Evolutionary conservation across 1,140 invertebrate genomes (phyloP).

Genomic region (Aphis gossypii): DNA sequence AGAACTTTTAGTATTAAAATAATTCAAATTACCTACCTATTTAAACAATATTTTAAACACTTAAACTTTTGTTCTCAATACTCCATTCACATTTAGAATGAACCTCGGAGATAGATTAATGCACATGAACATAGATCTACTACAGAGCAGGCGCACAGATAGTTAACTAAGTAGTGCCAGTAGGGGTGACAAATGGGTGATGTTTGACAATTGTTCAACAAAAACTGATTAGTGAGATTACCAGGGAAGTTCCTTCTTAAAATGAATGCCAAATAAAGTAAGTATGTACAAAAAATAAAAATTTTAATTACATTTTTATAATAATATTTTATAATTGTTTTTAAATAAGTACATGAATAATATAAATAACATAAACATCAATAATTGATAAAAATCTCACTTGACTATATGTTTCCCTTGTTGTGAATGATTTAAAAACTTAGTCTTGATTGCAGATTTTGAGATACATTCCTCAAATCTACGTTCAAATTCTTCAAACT

Average conservation of each 20-base stretch:
- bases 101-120: accelerated
- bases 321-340: background rate
- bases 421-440: conserved; percentile 97
- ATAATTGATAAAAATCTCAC: conserved; percentile 65
- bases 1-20: conserved; percentile 21
- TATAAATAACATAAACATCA: background rate
- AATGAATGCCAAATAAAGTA: too few relatives aligned
- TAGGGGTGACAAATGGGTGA: too few relatives aligned
- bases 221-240: too few relatives aligned
- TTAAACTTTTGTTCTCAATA: background rate
- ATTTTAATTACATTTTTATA: background rate
- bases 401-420: conserved; percentile 86
- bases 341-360: too few relatives aligned
- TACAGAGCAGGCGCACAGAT: too few relatives aligned
- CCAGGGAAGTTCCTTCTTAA: too few relatives aligned
- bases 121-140: background rate
- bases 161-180: background rate
- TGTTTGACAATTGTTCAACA: too few relatives aligned
- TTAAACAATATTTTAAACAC: background rate
- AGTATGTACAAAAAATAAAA: background rate
- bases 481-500: conserved; percentile 97
- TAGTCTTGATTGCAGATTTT: conserved; percentile 96
- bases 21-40: too few relatives aligned
- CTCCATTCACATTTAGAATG: background rate
- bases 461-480: conserved; percentile 99